Conservation (phyloP, 1,140 invertebrate species). For the Drosophila mojavensis region DNA sequence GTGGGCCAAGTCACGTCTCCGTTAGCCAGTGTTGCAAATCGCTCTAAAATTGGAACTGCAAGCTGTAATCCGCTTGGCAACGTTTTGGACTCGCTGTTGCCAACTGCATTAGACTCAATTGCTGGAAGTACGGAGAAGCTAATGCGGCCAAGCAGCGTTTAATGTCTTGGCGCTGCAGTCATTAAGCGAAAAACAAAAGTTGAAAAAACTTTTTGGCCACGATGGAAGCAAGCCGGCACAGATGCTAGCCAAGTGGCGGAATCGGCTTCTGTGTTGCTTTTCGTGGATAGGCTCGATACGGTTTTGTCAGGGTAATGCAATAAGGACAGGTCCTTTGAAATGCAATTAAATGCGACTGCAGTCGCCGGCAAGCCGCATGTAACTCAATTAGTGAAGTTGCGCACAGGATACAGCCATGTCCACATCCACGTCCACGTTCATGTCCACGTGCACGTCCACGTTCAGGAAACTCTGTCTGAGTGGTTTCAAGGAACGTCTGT, state of each 20-base stretch:
- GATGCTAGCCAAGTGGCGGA: conserved; percentile 40
- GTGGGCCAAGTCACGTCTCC: conserved; percentile 41
- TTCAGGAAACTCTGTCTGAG: conserved; percentile 19
- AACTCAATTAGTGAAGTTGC: conserved; percentile 77
- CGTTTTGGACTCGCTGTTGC: conserved; percentile 23
- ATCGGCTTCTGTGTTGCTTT: conserved; percentile 56
- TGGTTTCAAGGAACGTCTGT: conserved; percentile 3
- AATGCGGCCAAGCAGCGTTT: conserved; percentile 78
- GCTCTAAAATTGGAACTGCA: conserved; percentile 51
- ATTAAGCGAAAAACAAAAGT: conserved; percentile 69
- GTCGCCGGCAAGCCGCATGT: conserved; percentile 42
- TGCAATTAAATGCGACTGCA: conserved; percentile 75
- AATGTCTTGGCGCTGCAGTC: conserved; percentile 75
- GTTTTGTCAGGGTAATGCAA: conserved; percentile 32
- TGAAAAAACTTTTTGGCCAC: conserved; percentile 56
- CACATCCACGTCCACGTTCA: neutral
- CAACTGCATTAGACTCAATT: conserved; percentile 60
- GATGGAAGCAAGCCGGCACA: neutral
- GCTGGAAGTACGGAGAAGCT: conserved; percentile 55
- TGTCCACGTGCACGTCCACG: neutral
- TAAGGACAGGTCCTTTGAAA: conserved; percentile 63
- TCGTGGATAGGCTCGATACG: conserved; percentile 13
- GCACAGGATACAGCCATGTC: conserved; percentile 24
- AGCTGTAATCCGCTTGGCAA: conserved; percentile 38
- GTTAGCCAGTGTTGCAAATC: conserved; percentile 45